Evolutionary conservation across 2,113 vertebrate genomes (phyloP), one percentile per base, ranked within the genome.

Genomic region (Nannospalax galili): DNA sequence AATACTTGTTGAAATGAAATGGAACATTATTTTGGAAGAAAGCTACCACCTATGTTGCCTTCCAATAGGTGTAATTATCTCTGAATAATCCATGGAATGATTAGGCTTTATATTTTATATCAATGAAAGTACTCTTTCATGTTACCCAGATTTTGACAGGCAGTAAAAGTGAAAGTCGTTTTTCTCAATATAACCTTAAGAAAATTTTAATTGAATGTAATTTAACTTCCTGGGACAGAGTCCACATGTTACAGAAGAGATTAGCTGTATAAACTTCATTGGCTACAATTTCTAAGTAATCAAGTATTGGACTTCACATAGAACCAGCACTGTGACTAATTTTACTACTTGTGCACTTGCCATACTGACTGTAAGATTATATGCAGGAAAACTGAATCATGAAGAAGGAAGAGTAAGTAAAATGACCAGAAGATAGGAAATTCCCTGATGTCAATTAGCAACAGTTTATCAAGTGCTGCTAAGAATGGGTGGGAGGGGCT

Each of bases 1-100:
- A 93, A 64, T 92, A 37, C 81, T 92, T 93, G 48, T 91, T 69
- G 45, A 52, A 52, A 94, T 90, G 60, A 93, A 84, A 81, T 93
- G 10, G 65, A 69, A 92, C 67, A 88, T 92, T 80, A 64, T 64
- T 84, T 26, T 95, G 60, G 22, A 95, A 94, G 60, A 93, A 88
- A 95, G 8, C 65, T 77, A 67, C 64, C 56, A 85, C 91, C 48
- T 95, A 69, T 93, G 84, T 58, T 22, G 35, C 60, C 82, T 96
- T 95, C 28, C 52, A 56, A 35, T 86, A 70, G 24, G 4, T 82
- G 1, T 86, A 95, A 93, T 92, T 93, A 92, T 84, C 70, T 64
- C 37, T 75, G 74, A 95, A 91, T 86, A 72, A 85, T 84, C 17
- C 74, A 42, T 91, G 32, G 32, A 5, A 90, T 17, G 35, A 75